Conservation (phyloP, 2,113 vertebrate genomes). For the Suncus etruscus region DNA sequence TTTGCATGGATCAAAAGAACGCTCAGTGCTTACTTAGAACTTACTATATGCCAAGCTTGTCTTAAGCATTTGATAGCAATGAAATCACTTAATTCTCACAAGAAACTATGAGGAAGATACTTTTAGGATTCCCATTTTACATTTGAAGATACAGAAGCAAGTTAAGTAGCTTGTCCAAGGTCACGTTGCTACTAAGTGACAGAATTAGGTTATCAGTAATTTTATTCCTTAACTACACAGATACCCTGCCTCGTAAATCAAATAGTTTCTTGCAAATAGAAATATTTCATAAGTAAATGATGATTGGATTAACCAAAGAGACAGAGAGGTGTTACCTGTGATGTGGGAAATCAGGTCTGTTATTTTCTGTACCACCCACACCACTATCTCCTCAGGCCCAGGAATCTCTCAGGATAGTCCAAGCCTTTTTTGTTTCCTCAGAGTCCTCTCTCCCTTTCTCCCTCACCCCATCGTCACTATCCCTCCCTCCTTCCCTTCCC, state of each 20-base stretch:
- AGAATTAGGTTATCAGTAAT: slow-evolving; percentile 9
- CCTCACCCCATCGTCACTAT: not conserved
- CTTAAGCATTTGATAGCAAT: not conserved
- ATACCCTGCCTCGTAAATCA: not conserved
- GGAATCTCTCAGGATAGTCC: not conserved
- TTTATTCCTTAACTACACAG: not conserved
- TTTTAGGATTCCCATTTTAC: not conserved
- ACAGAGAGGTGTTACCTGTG: not conserved
- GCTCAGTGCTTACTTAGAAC: not conserved
- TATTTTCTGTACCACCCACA: not conserved
- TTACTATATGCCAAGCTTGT: not conserved
- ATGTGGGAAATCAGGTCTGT: not conserved
- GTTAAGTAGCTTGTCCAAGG: not conserved
- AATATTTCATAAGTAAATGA: not conserved
- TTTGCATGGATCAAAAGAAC: not conserved
- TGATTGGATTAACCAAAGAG: not conserved
- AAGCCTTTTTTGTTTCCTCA: not conserved
- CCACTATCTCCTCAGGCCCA: not conserved
- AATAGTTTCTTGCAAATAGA: not conserved
- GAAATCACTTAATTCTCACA: not conserved
- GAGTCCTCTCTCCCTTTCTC: not conserved
- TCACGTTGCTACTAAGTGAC: not conserved
- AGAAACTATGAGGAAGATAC: not conserved
- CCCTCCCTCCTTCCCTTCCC: not conserved
- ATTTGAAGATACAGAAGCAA: slow-evolving; percentile 29